Base-by-base conservation (phyloP, 2,797 vertebrate genomes). In the Sebastes oblongus region DNA sequence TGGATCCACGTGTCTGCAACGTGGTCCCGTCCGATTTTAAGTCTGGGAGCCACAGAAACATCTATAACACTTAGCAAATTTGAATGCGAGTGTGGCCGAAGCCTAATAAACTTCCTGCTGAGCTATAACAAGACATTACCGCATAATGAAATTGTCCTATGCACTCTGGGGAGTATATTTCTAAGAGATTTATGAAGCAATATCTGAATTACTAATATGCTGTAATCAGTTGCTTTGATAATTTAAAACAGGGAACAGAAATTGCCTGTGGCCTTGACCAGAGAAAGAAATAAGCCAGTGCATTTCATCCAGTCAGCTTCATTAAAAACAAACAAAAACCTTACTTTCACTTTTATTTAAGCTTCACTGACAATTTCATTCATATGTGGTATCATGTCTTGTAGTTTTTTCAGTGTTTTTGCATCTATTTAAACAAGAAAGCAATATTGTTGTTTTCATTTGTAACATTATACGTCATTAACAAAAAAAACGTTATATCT, bases 191-290 rank as follows among this genome's bases (percentile, higher is more conserved):
- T 42, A 64, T 76, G 55, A 72, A 39, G 75, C 61, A 42, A 65
- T 66, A 70, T 66, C 36, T 68, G 68, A 66, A 22, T 30, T 46
- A 61, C 34, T 77, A 66, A 82, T 72, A 16, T 6, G 13, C 36
- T 75, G 62, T 66, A 66, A 88, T 83, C 76, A 74, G 50, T 32
- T 62, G 50, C 32, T 77, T 74, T 8, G 4, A 20, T 66, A 52
- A 78, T 66, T 61, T 60, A 60, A 69, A 77, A 59, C 55, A 70
- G 68, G n/a, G 29, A 67, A 52, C 25, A 52, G 27, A 68, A 67
- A 78, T 5, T 0, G 29, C 74, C 71, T 6, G 62, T 61, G 73
- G 77, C 71, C 8, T 8, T 2, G 29, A 66, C 22, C 46, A 8
- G 30, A 50, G 46, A 55, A 36, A 54, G 56, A 69, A 85, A 75